phyloP scores from a whole-genome alignment of 1,140 invertebrate genomes.

The Drosophila pruinosa region DNA sequence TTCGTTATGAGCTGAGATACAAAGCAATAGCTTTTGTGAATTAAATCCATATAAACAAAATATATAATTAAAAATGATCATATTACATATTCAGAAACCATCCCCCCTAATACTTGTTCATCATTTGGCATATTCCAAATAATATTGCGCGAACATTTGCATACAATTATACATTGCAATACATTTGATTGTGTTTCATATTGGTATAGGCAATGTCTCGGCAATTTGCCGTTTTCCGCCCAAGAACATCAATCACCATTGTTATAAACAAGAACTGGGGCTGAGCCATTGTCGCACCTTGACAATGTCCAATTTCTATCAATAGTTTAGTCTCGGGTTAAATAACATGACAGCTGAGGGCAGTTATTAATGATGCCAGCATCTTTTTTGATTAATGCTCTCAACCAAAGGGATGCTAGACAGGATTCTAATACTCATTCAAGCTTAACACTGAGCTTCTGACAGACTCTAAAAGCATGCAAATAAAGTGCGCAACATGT shows the following conservation, averaged over 20 bases:
- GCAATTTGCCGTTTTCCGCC: not conserved
- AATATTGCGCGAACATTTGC: not conserved
- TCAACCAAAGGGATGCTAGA: not conserved
- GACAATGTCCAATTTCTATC: slow-evolving; percentile 19
- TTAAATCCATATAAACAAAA: too few relatives aligned
- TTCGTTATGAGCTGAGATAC: too few relatives aligned
- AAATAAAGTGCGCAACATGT: slow-evolving; percentile 23
- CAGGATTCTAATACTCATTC: not conserved
- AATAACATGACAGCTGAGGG: slow-evolving; percentile 40
- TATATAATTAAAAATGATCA: too few relatives aligned
- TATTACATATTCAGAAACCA: too few relatives aligned
- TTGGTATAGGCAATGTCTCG: not conserved
- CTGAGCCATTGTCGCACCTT: not conserved
- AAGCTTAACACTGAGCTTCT: slow-evolving; percentile 2
- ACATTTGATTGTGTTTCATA: not conserved
- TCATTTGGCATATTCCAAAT: too few relatives aligned
- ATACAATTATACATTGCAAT: slow-evolving; percentile 29
- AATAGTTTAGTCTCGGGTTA: slow-evolving; percentile 43
- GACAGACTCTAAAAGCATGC: not conserved
- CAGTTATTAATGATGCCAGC: slow-evolving; percentile 51
- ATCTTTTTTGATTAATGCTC: slow-evolving; percentile 42
- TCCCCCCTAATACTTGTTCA: too few relatives aligned
- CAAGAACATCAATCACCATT: slow-evolving; percentile 21
- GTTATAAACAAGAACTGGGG: slow-evolving; percentile 12
- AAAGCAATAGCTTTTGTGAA: too few relatives aligned